These are phyloP conservation scores for Neoitamus cyanurus DNA, from an alignment of 2,888 invertebrate genomes.

Conservation along the genomic window DNA sequence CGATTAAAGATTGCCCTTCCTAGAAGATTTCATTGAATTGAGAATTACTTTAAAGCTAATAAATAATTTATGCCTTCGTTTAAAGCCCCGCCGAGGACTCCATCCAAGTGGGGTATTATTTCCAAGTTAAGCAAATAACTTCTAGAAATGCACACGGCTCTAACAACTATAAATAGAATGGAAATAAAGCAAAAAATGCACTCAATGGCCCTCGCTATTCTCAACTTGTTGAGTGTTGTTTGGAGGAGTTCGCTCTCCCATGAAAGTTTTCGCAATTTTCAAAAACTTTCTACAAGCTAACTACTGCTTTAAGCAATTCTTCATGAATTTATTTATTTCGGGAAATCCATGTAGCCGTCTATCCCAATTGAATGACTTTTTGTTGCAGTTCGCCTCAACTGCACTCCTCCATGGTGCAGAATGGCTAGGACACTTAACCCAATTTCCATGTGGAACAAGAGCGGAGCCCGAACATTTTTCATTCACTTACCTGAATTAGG, in stretches of 20 bases:
- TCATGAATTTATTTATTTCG: not conserved
- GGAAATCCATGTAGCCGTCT: not conserved
- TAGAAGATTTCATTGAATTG: not conserved
- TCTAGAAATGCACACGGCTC: not conserved
- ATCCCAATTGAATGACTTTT: not conserved
- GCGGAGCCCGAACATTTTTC: not conserved
- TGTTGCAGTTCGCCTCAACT: not conserved
- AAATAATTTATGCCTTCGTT: not conserved
- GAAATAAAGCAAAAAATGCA: not conserved
- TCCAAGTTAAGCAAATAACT: not conserved
- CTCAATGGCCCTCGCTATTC: not conserved
- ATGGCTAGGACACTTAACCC: not conserved
- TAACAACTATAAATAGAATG: not conserved
- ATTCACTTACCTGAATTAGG: not conserved
- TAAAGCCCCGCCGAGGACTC: not conserved
- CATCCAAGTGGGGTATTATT: not conserved
- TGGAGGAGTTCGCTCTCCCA: not conserved
- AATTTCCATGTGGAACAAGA: not conserved
- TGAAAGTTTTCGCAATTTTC: not conserved
- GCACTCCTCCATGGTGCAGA: not conserved
- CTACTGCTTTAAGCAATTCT: not conserved
- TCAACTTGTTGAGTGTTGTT: conserved; percentile 1
- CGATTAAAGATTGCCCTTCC: not conserved
- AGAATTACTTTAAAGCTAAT: not conserved
- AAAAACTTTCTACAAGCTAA: not conserved